Evolutionary conservation across 2,888 invertebrate species (phyloP).

Genomic region (Amphimallon solstitiale): DNA sequence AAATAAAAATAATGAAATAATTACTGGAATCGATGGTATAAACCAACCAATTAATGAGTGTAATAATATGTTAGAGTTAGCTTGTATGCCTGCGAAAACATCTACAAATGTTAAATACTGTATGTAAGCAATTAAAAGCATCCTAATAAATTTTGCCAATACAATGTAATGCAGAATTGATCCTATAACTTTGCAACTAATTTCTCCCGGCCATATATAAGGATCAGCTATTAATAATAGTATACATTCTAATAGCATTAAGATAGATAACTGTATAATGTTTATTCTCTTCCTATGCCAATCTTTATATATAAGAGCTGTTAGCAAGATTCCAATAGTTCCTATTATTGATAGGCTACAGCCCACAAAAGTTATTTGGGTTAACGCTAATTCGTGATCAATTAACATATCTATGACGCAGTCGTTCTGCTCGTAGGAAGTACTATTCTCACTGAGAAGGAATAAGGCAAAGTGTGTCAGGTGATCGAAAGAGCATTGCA

Average conservation of each 20-base stretch:
- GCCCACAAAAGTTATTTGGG: not conserved
- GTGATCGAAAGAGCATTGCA: not conserved
- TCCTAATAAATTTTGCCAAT: constrained; percentile 22
- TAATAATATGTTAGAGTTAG: not conserved
- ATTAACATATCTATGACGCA: not conserved
- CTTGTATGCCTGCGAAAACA: not conserved
- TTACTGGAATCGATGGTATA: constrained; percentile 13
- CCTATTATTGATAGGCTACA: constrained; percentile 14
- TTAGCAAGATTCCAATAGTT: not conserved
- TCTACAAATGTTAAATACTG: constrained; percentile 12
- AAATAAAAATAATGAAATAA: not conserved
- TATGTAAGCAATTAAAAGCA: constrained; percentile 12
- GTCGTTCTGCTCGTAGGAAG: no score
- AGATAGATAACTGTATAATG: constrained; percentile 4
- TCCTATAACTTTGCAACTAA: constrained; percentile 5
- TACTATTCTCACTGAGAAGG: not conserved
- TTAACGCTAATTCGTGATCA: not conserved
- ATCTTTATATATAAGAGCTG: constrained; percentile 6
- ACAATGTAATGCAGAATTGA: constrained; percentile 27
- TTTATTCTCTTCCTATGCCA: constrained; percentile 18
- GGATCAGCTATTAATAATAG: constrained; percentile 1
- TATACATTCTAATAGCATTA: constrained; percentile 6
- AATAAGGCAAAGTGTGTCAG: constrained; percentile 6
- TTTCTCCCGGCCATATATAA: not conserved
- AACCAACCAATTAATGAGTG: not conserved